Evolutionary conservation across 1,140 invertebrate genomes (phyloP).

Genomic region (Drosophila littoralis): DNA sequence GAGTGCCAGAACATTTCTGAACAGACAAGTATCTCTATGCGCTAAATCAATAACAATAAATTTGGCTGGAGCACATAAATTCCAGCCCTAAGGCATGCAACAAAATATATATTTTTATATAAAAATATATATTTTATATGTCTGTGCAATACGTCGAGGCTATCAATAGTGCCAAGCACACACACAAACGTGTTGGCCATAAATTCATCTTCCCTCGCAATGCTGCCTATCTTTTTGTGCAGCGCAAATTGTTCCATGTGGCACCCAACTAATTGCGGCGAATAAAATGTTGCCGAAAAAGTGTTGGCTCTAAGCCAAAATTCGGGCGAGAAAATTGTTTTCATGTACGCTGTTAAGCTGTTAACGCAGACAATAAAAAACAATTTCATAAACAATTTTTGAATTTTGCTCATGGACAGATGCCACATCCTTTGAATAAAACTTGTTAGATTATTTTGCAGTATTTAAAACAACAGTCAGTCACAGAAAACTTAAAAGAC

Average conservation of each 20-base stretch:
- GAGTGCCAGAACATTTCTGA: constrained; percentile 18
- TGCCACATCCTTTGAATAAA: not conserved
- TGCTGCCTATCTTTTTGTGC: constrained; percentile 20
- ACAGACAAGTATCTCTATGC: constrained; percentile 15
- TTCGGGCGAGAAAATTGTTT: constrained; percentile 10
- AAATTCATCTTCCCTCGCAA: constrained; percentile 54
- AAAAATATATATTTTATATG: constrained; percentile 6
- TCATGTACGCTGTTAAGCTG: constrained; percentile 20
- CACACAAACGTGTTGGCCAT: constrained; percentile 55
- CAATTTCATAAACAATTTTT: not conserved
- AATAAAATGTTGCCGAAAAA: constrained; percentile 31
- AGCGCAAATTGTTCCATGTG: constrained; percentile 39
- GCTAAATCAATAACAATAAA: constrained; percentile 76
- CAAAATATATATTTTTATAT: constrained; percentile 21
- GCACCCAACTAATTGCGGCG: constrained; percentile 29
- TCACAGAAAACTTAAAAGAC: no score
- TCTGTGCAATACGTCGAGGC: constrained; percentile 15
- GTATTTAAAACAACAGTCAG: not conserved
- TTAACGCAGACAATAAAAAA: constrained; percentile 1
- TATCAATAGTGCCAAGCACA: constrained; percentile 14
- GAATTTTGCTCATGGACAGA: no score
- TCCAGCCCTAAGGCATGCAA: constrained; percentile 31
- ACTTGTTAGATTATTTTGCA: no score
- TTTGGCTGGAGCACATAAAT: constrained; percentile 61
- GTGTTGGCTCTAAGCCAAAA: constrained; percentile 31